phyloP scores from a whole-genome alignment of 2,113 vertebrate species.

The Symphodus melops region DNA sequence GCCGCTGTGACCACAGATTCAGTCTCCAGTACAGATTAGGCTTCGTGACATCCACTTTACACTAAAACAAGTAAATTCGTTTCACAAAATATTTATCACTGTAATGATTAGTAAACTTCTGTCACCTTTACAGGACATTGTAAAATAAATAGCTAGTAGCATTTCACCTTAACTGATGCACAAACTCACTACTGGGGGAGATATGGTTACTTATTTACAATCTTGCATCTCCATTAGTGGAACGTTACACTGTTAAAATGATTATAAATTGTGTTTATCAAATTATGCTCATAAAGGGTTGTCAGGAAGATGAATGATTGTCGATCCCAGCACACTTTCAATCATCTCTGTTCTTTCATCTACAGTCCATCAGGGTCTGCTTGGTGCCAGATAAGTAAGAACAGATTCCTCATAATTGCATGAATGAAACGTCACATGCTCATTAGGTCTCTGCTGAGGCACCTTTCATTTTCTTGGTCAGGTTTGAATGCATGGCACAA shows the following conservation, averaged over 20 bases:
- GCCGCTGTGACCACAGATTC: no score
- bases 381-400: slow-evolving; percentile 4
- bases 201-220: not conserved
- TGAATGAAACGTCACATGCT: slow-evolving; percentile 49
- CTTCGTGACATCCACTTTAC: no score
- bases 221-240: not conserved
- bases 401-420: slow-evolving; percentile 34
- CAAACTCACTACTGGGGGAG: not conserved
- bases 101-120: no score
- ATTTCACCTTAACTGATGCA: not conserved
- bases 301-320: not conserved
- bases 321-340: not conserved
- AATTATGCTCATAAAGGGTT: slow-evolving; percentile 1
- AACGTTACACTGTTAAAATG: not conserved
- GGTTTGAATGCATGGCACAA: no score
- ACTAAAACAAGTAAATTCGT: no score
- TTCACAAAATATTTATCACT: no score
- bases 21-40: no score
- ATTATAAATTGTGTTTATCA: not conserved
- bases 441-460: slow-evolving; percentile 27
- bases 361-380: not conserved
- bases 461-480: no score
- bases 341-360: slow-evolving; percentile 32
- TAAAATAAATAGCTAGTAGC: not conserved
- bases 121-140: not conserved